These are phyloP conservation scores for Bufo bufo DNA, from an alignment of 2,113 vertebrate species.

Conservation along the genomic window DNA sequence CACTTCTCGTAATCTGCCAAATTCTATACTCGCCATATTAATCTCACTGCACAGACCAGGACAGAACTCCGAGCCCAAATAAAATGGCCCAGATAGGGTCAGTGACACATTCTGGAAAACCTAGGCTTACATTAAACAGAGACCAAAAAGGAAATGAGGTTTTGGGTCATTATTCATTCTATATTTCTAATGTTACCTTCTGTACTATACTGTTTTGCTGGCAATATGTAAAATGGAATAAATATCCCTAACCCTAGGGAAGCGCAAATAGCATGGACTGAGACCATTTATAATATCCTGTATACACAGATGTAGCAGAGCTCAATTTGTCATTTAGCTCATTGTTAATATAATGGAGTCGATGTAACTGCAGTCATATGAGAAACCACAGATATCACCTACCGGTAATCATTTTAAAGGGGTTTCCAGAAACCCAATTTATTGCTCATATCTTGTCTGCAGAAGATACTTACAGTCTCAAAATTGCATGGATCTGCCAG, in stretches of 20 bases:
- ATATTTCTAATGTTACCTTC: background rate
- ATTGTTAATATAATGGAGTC: no score
- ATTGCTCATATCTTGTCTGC: no score
- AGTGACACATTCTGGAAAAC: slow-evolving; percentile 48
- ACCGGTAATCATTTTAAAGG: no score
- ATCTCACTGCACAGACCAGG: slow-evolving; percentile 29
- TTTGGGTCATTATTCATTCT: slow-evolving; percentile 14
- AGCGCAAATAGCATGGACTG: background rate
- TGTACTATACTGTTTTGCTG: background rate
- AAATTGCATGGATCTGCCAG: no score
- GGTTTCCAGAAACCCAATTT: no score
- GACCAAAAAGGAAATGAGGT: background rate
- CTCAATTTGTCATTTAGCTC: background rate
- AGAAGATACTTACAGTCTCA: no score
- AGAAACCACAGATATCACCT: background rate
- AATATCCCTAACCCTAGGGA: background rate
- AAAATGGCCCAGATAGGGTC: slow-evolving; percentile 59
- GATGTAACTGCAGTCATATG: no score
- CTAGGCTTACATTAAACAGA: slow-evolving; percentile 30
- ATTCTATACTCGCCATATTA: slow-evolving; percentile 60
- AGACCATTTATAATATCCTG: no score
- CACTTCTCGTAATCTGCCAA: slow-evolving; percentile 47
- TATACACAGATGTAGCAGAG: background rate
- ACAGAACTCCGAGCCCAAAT: slow-evolving; percentile 58
- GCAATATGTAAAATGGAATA: background rate